Evolutionary conservation across 2,113 vertebrate species (phyloP), one percentile per base, ranked within the genome.

Genomic region (Noctilio leporinus): DNA sequence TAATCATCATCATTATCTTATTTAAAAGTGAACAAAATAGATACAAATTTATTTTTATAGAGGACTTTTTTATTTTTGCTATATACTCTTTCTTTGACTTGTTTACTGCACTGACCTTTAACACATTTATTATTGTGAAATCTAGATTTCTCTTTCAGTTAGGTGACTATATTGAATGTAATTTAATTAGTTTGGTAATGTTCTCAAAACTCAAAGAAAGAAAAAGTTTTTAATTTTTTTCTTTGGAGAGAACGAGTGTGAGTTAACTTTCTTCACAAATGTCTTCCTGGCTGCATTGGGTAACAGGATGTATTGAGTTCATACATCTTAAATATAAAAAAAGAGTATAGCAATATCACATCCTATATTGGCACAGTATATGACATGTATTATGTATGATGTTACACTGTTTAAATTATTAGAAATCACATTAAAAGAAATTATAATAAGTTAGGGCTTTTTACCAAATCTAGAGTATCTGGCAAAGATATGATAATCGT

Each of bases 381-480:
- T 95, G 96, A 97, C 97, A 97, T 97, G 97, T 97, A 97, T 97
- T 96, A 97, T 97, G 97, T 97, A 97, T 97, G 97, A 97, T 97
- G 93, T 97, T 97, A 97, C 97, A 97, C 97, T 97, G 97, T 97
- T 97, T 97, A 97, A 97, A 97, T 97, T 97, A 97, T 97, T 97
- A 97, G 96, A 97, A 95, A 97, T 97, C 94, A 97, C 96, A 97
- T 97, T 97, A 97, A 96, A 93, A 89, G 95, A 96, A 97, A 97
- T 97, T 97, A 97, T 96, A 97, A 97, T 97, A 97, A 97, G 97
- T 95, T 97, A 93, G 97, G 97, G 97, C 96, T 97, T 97, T 97
- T 96, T 97, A 97, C 97, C 97, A 97, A 97, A 96, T 97, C 95
- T 95, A 95, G 45, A 91, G 30, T 97, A 96, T 97, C 97, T 97